Evolutionary conservation across 2,797 vertebrate genomes (phyloP).

Genomic region (Phyllotis vaccarum): DNA sequence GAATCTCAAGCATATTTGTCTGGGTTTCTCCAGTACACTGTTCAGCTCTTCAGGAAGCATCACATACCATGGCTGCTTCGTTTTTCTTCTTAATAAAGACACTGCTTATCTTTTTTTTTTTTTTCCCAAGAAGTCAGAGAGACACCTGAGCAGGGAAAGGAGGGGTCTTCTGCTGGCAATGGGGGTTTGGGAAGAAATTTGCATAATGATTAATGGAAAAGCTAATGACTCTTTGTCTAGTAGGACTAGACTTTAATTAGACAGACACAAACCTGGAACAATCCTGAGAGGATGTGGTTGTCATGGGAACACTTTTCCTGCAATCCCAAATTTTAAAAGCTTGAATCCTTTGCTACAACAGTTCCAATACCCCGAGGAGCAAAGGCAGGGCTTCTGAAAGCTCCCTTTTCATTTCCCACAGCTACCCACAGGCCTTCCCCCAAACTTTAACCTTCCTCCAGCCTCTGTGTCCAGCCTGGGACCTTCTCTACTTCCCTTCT

Average conservation of each 20-base stretch:
- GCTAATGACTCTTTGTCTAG: constrained; percentile 20
- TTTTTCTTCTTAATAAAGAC: not conserved
- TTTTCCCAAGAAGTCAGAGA: not conserved
- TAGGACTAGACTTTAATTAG: constrained; percentile 33
- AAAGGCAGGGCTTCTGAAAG: not conserved
- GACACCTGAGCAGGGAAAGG: not conserved
- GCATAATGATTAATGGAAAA: constrained; percentile 45
- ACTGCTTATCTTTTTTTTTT: not conserved
- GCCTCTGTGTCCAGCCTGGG: not conserved
- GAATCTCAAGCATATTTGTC: not conserved
- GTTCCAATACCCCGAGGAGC: constrained; percentile 5
- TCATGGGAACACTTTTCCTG: not conserved
- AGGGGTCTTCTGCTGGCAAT: not conserved
- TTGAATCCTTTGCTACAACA: constrained; percentile 7
- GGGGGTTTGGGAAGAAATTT: not conserved
- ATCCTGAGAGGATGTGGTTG: not conserved
- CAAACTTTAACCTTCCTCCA: not conserved
- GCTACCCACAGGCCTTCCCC: not conserved
- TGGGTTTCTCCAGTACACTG: not conserved
- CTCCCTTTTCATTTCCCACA: not conserved
- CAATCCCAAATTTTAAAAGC: constrained; percentile 26
- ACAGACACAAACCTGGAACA: not conserved
- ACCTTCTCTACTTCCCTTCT: not conserved
- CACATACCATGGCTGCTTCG: not conserved
- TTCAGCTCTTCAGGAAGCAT: not conserved